Percentiles rank a stretch among this genome's conserved stretches.
Evolutionary conservation across 2,797 vertebrate genomes (phyloP).

Genomic region (Dallia pectoralis): DNA sequence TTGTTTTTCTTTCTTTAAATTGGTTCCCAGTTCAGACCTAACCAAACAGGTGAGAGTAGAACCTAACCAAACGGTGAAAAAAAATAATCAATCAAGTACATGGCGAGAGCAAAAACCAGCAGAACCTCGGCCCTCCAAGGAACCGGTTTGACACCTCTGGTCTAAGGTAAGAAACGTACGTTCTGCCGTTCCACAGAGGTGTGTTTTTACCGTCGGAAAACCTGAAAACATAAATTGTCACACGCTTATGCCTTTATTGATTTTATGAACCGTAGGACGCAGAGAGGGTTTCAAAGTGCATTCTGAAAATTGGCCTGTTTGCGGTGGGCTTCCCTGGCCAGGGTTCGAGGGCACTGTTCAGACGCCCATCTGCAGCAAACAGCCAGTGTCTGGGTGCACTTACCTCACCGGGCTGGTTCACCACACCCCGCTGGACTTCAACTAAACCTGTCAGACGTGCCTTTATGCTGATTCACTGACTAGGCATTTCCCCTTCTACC

Average conservation of each 20-base stretch:
- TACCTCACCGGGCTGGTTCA: neutral
- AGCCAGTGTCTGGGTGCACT: neutral
- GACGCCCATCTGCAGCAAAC: neutral
- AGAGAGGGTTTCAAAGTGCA: neutral
- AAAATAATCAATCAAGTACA: no score
- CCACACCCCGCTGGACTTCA: neutral
- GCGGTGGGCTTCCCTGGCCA: neutral
- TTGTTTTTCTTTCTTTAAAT: no score
- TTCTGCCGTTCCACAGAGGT: neutral
- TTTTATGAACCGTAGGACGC: no score
- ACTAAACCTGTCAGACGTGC: neutral
- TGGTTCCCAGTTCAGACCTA: no score
- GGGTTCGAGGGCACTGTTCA: neutral
- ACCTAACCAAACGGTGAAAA: no score
- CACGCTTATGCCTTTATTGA: neutral
- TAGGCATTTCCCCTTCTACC: neutral
- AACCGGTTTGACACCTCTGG: no score
- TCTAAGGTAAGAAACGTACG: no score
- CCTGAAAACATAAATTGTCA: neutral
- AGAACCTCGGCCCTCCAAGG: no score
- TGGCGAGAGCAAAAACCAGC: no score
- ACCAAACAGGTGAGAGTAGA: no score
- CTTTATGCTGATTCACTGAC: neutral
- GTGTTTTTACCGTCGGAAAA: no score
- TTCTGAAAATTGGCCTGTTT: neutral